Conservation (phyloP, 2,888 invertebrate species). For the Machimus rusticus region DNA sequence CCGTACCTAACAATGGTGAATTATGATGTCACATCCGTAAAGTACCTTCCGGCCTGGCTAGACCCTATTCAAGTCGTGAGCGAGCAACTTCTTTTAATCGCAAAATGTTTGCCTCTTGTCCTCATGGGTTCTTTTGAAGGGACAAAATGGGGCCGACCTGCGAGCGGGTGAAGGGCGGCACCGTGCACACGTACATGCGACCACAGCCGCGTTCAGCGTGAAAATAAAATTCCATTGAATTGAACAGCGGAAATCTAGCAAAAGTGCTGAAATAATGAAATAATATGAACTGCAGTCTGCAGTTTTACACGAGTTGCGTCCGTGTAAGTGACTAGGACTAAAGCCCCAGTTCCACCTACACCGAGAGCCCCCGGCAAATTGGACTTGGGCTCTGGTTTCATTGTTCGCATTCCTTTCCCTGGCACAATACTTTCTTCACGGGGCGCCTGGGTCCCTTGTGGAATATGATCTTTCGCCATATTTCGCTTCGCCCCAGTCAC, state of each 20-base stretch:
- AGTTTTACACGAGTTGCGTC: not conserved
- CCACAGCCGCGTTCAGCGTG: not conserved
- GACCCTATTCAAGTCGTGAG: conserved; percentile 10
- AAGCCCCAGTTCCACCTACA: not conserved
- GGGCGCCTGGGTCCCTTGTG: not conserved
- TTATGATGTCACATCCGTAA: conserved; percentile 39
- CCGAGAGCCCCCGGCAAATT: not conserved
- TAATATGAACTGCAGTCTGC: not conserved
- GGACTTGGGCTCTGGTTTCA: not conserved
- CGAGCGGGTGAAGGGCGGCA: not conserved
- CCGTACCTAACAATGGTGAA: conserved; percentile 39
- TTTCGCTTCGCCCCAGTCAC: not conserved
- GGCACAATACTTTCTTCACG: not conserved
- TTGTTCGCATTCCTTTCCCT: conserved; percentile 10
- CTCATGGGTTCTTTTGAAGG: not conserved
- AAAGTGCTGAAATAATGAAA: conserved; percentile 42
- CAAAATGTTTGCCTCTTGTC: conserved; percentile 13
- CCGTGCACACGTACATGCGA: not conserved
- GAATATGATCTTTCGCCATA: conserved; percentile 1
- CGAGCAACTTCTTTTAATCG: not conserved
- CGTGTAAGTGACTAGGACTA: not conserved
- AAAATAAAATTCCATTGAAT: not conserved
- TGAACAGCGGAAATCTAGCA: conserved; percentile 26
- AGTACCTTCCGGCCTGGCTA: conserved; percentile 20
- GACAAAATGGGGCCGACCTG: not conserved